Evolutionary conservation across 2,888 invertebrate genomes (phyloP).

Genomic region (Eretmocerus hayati): DNA sequence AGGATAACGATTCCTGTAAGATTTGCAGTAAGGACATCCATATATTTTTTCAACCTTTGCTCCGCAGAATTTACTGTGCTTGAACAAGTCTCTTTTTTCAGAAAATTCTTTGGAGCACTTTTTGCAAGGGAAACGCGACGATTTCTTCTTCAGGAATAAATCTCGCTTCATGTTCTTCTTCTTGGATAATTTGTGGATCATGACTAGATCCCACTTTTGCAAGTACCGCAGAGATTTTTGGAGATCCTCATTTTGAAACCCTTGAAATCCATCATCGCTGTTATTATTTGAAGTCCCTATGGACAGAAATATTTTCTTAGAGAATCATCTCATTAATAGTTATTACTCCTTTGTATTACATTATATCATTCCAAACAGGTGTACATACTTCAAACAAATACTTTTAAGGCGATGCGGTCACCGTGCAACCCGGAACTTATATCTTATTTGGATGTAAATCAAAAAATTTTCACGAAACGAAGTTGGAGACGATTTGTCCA

Average conservation of each 20-base stretch:
- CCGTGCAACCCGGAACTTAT: no score
- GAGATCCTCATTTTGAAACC: slow-evolving; percentile 5
- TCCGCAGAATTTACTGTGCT: slow-evolving; percentile 36
- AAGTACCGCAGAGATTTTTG: slow-evolving; percentile 4
- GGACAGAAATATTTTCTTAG: no score
- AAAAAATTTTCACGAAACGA: no score
- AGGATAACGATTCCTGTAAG: slow-evolving; percentile 17
- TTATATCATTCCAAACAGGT: no score
- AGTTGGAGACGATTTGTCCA: no score
- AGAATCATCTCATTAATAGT: no score
- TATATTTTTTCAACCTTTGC: no score
- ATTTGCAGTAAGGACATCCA: slow-evolving; percentile 39
- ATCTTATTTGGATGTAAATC: no score
- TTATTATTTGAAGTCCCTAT: background rate
- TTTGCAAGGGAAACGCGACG: slow-evolving; percentile 17
- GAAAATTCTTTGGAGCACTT: slow-evolving; percentile 29
- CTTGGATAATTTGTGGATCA: background rate
- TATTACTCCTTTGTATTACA: no score
- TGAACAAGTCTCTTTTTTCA: slow-evolving; percentile 23
- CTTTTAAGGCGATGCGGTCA: no score
- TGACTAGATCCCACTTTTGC: slow-evolving; percentile 10
- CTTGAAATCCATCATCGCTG: slow-evolving; percentile 1
- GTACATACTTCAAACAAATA: no score
- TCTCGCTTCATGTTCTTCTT: background rate
- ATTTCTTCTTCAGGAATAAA: slow-evolving; percentile 1